Evolutionary conservation across 2,888 invertebrate species (phyloP), one percentile per base, ranked within the genome.

Genomic region (Xestia xanthographa): DNA sequence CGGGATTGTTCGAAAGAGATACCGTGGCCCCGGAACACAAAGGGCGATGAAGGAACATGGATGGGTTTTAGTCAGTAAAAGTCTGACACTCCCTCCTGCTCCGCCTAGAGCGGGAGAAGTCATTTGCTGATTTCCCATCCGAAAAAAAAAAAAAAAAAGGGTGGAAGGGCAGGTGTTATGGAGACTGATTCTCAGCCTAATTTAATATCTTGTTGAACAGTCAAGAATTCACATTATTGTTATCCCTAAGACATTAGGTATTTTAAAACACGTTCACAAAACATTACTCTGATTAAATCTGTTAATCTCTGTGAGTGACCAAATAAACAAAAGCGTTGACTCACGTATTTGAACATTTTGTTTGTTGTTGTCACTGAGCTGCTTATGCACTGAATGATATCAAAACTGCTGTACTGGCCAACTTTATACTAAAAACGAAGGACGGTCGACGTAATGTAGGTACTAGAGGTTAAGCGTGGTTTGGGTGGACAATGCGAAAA

Each of bases 311-410:
- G 11, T 22, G n/a, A 43, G 41, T 53, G 43, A 75, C 48, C 26
- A 68, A 80, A 41, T 58, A n/a, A 62, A 12, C 50, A 60, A 71
- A 29, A 71, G 41, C 29, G 1, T 53, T 62, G 50, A 87, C 91
- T 92, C 82, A 93, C 93, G 80, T 92, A 84, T 90, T 92, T 93
- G 76, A 92, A 92, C 93, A 93, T 92, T 79, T 87, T 91, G 82
- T 74, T 80, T 38, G 81, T 85, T 82, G 76, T 80, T 79, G 83
- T 83, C 85, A 85, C 73, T 76, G 72, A 76, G 76, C 53, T 80
- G 80, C 75, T 81, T 68, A 68, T 70, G 80, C 82, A 74, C 79
- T 82, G 83, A 90, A 86, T 90, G 90, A 87, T 89, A 75, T 72
- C 75, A 72, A 79, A 81, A 34, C 69, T 71, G 41, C 56, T 29